Base-by-base conservation (phyloP, 2,797 vertebrate genomes). In the Tarsius wallacei region DNA sequence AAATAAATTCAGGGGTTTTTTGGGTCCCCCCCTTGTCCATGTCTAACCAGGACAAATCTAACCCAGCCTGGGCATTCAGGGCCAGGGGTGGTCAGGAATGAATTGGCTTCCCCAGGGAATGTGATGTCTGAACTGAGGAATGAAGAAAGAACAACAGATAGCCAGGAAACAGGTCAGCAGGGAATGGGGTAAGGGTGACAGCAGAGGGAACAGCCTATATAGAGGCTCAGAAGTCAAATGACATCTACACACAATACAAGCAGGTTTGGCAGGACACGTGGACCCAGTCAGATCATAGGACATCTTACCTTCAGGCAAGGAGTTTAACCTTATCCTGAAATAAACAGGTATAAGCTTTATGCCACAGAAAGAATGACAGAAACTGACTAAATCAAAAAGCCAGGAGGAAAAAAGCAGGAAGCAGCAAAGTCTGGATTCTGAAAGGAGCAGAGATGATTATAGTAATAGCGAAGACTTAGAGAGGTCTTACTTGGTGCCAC, bases 311-410 rank as follows among this genome's bases (percentile, higher is more conserved):
- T 78, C 16, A 22, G 21, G 9, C 26, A 49, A 70, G 59, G 88
- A 91, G 28, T 70, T 47, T 85, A 47, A 63, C 66, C 95, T 57
- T 53, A 77, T 61, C 22, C 68, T 83, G 19, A 71, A 85, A 77
- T 68, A 53, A 53, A 57, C 8, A 61, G 31, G 68, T 63, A 17
- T 42, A n/a, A 74, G 26, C 66, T 57, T 66, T 31, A 16, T 6
- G 1, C 68, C 73, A 70, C 13, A 28, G 55, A 95, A 71, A n/a
- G 49, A 64, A n/a, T 55, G 28, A 57, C 49, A 93, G 47, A 71
- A 82, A 8, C 14, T 57, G 26, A 51, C 14, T 59, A 26, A 51
- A 86, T 76, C 0, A 24, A 68, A 74, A 93, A 80, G 7, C 8
- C 74, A 63, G 17, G 16, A 24, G 12, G 22, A 21, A 61, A 68